A percentile compares a stretch with the other conserved stretches of the same genome.
phyloP scores from a whole-genome alignment of 2,113 vertebrate genomes.

The Glareola pratincola region DNA sequence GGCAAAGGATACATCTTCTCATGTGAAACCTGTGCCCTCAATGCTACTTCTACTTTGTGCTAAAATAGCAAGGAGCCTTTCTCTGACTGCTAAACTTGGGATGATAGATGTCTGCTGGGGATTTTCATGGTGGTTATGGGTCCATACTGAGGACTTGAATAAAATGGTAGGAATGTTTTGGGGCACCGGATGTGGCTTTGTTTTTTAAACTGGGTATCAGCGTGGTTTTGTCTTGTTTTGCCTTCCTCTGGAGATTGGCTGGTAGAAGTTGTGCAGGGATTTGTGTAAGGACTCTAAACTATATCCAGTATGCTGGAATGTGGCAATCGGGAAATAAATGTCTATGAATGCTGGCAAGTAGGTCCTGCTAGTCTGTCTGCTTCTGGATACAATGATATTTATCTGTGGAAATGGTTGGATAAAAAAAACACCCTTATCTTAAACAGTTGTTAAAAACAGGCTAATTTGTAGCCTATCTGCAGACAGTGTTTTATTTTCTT shows the following conservation, averaged over 20 bases:
- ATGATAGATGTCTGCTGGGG: background rate
- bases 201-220: background rate
- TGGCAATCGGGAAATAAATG: background rate
- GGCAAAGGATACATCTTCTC: background rate
- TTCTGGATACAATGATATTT: background rate
- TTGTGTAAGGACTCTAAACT: background rate
- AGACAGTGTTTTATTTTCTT: background rate
- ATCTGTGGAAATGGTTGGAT: background rate
- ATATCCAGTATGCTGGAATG: background rate
- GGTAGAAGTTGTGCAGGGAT: background rate
- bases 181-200: background rate
- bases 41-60: background rate
- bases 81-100: background rate
- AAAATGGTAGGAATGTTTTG: background rate
- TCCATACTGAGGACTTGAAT: background rate
- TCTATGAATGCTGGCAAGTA: background rate
- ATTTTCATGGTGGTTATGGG: background rate
- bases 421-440: background rate
- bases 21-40: background rate
- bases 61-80: background rate
- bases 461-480: background rate
- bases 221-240: background rate
- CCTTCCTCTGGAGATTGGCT: background rate
- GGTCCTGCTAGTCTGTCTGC: background rate
- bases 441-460: background rate